These are phyloP conservation scores for Halictus rubicundus DNA, from an alignment of 1,140 invertebrate species.

Conservation along the genomic window DNA sequence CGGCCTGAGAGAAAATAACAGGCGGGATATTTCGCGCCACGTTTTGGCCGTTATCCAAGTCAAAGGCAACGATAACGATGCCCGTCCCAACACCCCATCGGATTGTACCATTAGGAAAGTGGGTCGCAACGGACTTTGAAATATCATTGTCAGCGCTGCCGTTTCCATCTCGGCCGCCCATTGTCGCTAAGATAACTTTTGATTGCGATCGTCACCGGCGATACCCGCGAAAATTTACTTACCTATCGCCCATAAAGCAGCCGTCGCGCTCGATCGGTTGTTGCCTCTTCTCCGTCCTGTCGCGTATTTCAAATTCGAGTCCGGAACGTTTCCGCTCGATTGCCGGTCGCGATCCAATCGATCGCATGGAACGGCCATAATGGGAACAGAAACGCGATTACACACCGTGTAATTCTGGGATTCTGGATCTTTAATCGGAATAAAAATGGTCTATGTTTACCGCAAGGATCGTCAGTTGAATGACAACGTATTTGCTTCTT, in stretches of 20 bases:
- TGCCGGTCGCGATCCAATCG: neutral
- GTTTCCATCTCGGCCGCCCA: neutral
- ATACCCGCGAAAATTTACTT: neutral
- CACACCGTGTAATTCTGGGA: too few species aligned
- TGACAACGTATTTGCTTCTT: too few species aligned
- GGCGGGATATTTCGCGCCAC: constrained; percentile 19
- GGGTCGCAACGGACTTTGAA: constrained; percentile 29
- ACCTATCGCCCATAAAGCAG: neutral
- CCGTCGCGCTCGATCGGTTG: neutral
- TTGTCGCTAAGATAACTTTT: constrained; percentile 29
- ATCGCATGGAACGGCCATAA: neutral
- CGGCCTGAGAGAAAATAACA: neutral
- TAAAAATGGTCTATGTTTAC: too few species aligned
- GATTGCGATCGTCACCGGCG: constrained; percentile 7
- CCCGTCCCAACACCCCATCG: neutral
- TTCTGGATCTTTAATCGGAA: too few species aligned
- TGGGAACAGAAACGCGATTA: constrained; percentile 10
- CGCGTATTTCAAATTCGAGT: neutral
- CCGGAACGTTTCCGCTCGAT: neutral
- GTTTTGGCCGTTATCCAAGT: constrained; percentile 34
- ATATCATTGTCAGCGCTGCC: constrained; percentile 24
- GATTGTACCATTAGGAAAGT: constrained; percentile 15
- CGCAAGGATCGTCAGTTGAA: too few species aligned
- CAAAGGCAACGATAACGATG: constrained; percentile 43
- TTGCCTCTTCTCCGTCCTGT: neutral